A percentile compares a stretch with the other conserved stretches of the same genome.
Evolutionary conservation across 2,113 vertebrate species (phyloP).

Genomic region (Equus przewalskii): DNA sequence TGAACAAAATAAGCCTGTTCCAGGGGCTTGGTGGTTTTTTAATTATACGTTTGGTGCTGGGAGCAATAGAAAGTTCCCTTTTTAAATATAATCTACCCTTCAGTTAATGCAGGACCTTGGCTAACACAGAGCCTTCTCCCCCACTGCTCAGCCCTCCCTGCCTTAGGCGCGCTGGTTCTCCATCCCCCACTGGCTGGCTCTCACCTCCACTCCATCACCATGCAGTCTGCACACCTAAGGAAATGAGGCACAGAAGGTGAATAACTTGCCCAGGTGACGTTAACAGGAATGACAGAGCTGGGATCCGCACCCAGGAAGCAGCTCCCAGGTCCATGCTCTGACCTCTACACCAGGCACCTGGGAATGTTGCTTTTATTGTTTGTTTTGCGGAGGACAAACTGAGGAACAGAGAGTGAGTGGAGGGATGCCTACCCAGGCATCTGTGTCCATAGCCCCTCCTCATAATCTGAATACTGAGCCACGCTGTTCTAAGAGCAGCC

Average conservation of each 20-base stretch:
- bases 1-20: neutral
- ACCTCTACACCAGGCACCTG: fast-evolving
- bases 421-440: neutral
- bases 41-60: neutral
- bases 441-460: too few relatives aligned
- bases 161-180: too few relatives aligned
- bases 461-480: neutral
- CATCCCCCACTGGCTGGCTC: neutral
- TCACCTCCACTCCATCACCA: fast-evolving
- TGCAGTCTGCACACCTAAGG: too few relatives aligned
- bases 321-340: neutral
- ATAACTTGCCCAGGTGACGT: neutral
- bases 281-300: neutral
- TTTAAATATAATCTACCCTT: neutral
- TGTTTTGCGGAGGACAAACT: neutral
- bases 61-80: neutral
- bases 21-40: neutral
- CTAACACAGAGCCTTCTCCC: fast-evolving
- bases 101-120: neutral
- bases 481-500: neutral
- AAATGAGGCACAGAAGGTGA: neutral
- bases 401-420: neutral
- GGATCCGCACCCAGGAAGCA: neutral
- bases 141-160: neutral
- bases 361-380: neutral